phyloP scores from a whole-genome alignment of 2,888 invertebrate species.

The Argyresthia goedartella region DNA sequence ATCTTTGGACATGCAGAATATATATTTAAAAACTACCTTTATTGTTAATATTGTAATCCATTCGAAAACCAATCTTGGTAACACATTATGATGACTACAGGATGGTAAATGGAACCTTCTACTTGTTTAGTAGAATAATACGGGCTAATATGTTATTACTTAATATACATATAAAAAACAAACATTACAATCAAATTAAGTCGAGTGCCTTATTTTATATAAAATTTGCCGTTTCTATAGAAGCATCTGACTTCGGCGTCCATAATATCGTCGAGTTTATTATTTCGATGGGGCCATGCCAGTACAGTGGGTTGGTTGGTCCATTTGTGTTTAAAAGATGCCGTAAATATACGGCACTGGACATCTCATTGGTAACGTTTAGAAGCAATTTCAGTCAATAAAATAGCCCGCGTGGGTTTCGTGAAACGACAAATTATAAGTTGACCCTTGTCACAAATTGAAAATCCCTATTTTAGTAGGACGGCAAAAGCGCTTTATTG shows the following conservation, averaged over 20 bases:
- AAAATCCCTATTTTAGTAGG: not conserved
- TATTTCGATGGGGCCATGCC: constrained; percentile 26
- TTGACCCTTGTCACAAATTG: constrained; percentile 22
- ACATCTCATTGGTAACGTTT: constrained; percentile 66
- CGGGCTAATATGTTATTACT: too few species aligned
- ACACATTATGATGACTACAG: too few species aligned
- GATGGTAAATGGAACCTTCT: too few species aligned
- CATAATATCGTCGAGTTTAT: constrained; percentile 48
- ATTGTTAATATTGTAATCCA: too few species aligned
- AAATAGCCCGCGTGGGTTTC: constrained; percentile 55
- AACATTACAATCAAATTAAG: not conserved
- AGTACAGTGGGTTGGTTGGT: constrained; percentile 15
- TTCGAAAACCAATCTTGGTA: too few species aligned
- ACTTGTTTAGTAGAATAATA: too few species aligned
- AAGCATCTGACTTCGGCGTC: not conserved
- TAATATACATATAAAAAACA: not conserved
- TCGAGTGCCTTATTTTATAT: not conserved
- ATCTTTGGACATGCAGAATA: too few species aligned
- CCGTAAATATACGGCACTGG: constrained; percentile 62
- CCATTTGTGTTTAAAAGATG: constrained; percentile 24
- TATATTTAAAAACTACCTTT: too few species aligned
- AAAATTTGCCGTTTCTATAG: too few species aligned
- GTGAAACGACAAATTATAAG: constrained; percentile 33
- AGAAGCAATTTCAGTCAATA: constrained; percentile 65
- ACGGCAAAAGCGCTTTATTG: too few species aligned